These are phyloP conservation scores for Charanyca ferruginea DNA, from an alignment of 2,888 invertebrate species.

Conservation along the genomic window DNA sequence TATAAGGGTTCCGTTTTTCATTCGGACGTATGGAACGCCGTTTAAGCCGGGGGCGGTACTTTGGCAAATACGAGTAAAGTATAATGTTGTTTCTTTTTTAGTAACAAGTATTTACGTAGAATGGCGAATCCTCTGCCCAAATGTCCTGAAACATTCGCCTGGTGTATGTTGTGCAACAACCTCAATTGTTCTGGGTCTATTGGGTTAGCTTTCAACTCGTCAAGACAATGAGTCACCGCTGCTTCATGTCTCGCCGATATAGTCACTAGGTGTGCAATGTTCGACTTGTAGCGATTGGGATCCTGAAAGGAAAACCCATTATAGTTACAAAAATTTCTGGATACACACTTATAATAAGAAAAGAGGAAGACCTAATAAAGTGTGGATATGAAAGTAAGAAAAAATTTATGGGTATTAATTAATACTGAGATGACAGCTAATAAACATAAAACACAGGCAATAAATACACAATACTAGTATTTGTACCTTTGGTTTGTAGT, in stretches of 20 bases:
- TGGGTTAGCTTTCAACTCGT: slow-evolving; percentile 67
- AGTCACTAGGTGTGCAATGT: slow-evolving; percentile 87
- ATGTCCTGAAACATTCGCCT: slow-evolving; percentile 86
- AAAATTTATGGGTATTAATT: too few relatives aligned
- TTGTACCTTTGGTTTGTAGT: slow-evolving; percentile 78
- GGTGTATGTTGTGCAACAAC: slow-evolving; percentile 85
- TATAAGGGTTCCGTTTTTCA: too few relatives aligned
- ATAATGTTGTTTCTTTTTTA: too few relatives aligned
- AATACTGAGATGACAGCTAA: neutral
- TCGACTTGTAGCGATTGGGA: slow-evolving; percentile 65
- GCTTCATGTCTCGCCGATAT: slow-evolving; percentile 90
- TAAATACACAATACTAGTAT: neutral
- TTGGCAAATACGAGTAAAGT: too few relatives aligned
- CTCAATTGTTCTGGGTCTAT: slow-evolving; percentile 87
- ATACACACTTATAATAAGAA: neutral
- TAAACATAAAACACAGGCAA: neutral
- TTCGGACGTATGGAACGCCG: too few relatives aligned
- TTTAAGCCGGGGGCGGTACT: too few relatives aligned
- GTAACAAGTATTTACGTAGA: slow-evolving; percentile 66
- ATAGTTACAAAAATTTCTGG: neutral
- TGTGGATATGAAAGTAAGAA: too few relatives aligned
- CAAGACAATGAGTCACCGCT: slow-evolving; percentile 74
- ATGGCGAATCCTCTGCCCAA: slow-evolving; percentile 92
- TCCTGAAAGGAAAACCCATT: slow-evolving; percentile 40
- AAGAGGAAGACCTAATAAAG: too few relatives aligned